Percentiles rank a stretch among this genome's conserved stretches.
Evolutionary conservation across 2,888 invertebrate species (phyloP).

Genomic region (Sinhomidia bicolor): DNA sequence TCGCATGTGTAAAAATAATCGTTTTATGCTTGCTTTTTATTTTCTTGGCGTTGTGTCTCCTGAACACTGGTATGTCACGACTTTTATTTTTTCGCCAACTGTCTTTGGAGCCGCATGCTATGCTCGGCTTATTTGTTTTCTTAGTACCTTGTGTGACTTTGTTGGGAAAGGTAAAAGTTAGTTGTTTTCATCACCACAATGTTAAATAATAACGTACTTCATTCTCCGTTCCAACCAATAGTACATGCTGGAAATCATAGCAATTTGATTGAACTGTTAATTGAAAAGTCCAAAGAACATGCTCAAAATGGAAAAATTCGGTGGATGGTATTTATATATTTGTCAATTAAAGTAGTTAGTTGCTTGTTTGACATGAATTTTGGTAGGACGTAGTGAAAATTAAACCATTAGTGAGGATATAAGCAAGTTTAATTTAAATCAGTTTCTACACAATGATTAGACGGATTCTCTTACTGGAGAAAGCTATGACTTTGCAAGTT

Average conservation of each 20-base stretch:
- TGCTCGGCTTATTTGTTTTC: too few relatives aligned
- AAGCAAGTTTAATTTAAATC: neutral
- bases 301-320: constrained; percentile 64
- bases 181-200: neutral
- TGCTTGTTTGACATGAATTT: neutral
- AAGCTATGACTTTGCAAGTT: constrained; percentile 47
- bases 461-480: constrained; percentile 69
- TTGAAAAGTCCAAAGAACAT: constrained; percentile 62
- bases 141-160: too few relatives aligned
- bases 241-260: neutral
- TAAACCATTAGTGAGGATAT: neutral
- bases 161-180: too few relatives aligned
- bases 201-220: neutral
- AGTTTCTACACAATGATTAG: constrained; percentile 48
- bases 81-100: too few relatives aligned
- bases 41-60: too few relatives aligned
- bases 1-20: too few relatives aligned
- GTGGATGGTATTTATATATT: constrained; percentile 68
- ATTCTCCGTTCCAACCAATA: constrained; percentile 72
- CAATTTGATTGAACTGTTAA: constrained; percentile 66
- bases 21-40: too few relatives aligned
- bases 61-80: too few relatives aligned
- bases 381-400: neutral
- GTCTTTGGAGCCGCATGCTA: too few relatives aligned
- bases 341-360: neutral